These are phyloP conservation scores for Epistrophe grossulariae DNA, from an alignment of 2,888 invertebrate species.

Conservation along the genomic window DNA sequence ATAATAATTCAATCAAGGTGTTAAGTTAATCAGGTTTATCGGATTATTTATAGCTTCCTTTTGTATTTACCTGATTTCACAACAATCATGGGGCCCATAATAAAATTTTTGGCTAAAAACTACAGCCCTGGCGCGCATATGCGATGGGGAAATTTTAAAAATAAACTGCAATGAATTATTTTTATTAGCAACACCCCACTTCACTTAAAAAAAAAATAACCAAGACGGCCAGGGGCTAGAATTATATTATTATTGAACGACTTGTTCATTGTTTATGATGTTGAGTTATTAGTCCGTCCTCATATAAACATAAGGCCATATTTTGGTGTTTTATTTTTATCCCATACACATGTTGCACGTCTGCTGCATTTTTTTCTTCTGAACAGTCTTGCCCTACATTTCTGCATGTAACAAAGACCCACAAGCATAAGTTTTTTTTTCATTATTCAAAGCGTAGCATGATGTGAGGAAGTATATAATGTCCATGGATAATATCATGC, in stretches of 20 bases:
- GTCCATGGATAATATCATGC: slow-evolving; percentile 35
- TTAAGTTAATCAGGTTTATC: too few relatives aligned
- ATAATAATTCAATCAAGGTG: too few relatives aligned
- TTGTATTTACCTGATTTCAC: too few relatives aligned
- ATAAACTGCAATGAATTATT: slow-evolving; percentile 68
- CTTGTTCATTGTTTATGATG: slow-evolving; percentile 67
- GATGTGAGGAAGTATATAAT: slow-evolving; percentile 30
- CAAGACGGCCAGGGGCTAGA: slow-evolving; percentile 3
- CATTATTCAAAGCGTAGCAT: slow-evolving; percentile 25
- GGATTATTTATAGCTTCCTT: too few relatives aligned
- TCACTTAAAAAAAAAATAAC: background rate
- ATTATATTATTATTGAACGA: slow-evolving; percentile 49
- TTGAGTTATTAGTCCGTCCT: slow-evolving; percentile 53
- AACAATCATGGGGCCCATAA: background rate
- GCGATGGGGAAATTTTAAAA: slow-evolving; percentile 56
- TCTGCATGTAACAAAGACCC: slow-evolving; percentile 7
- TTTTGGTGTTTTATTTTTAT: slow-evolving; percentile 55
- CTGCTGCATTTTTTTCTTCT: slow-evolving; percentile 60
- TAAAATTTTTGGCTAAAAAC: too few relatives aligned
- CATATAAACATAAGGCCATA: slow-evolving; percentile 52
- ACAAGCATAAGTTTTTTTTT: background rate
- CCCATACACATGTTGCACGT: slow-evolving; percentile 67
- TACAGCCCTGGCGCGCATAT: slow-evolving; percentile 6
- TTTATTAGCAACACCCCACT: slow-evolving; percentile 53
- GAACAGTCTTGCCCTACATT: slow-evolving; percentile 62